phyloP scores from a whole-genome alignment of 2,113 vertebrate genomes.

The Telmatochromis sp. region DNA sequence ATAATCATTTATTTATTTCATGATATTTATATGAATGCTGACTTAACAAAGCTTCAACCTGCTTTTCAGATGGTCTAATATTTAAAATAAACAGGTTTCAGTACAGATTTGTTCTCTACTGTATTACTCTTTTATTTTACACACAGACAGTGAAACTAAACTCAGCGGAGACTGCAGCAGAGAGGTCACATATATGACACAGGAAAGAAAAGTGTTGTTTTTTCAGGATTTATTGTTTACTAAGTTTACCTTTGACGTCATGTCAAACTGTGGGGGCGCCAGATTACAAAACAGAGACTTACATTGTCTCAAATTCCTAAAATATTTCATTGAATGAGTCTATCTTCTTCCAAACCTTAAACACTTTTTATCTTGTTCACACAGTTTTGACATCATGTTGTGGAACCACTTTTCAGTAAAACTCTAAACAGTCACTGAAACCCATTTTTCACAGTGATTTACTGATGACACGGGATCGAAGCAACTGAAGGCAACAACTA shows the following conservation, averaged over 20 bases:
- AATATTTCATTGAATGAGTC: fast-evolving
- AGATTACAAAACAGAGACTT: fast-evolving
- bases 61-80: background rate
- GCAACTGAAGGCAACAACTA: background rate
- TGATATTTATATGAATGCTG: no score
- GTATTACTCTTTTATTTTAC: background rate
- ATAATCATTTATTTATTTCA: no score
- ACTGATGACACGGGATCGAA: fast-evolving
- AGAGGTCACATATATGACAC: background rate
- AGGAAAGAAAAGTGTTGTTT: no score
- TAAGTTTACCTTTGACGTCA: fast-evolving
- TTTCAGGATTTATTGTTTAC: background rate
- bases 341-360: background rate
- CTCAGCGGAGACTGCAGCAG: background rate
- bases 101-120: background rate
- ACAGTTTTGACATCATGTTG: background rate
- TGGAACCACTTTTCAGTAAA: background rate
- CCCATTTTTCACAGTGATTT: background rate
- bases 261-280: fast-evolving
- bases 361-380: background rate
- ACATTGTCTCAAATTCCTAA: fast-evolving
- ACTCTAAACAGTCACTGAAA: background rate
- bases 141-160: fast-evolving
- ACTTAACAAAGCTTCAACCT: background rate
- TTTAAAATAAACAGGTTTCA: background rate